These are phyloP conservation scores for Tachina lurida DNA, from an alignment of 2,888 invertebrate genomes.

Conservation along the genomic window DNA sequence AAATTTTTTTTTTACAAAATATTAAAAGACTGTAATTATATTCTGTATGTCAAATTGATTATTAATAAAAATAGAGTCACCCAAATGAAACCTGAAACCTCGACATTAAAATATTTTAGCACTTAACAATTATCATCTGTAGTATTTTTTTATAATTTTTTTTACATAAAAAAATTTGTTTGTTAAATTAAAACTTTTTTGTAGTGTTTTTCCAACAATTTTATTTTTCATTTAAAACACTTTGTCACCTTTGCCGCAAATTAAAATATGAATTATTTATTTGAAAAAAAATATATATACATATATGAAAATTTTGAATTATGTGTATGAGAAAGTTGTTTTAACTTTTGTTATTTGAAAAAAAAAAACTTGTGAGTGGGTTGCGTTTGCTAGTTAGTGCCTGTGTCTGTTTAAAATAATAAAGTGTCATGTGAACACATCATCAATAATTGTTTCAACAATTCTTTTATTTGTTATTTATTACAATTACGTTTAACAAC, in stretches of 20 bases:
- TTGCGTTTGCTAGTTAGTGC: background rate
- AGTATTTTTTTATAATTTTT: background rate
- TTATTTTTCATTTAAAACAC: background rate
- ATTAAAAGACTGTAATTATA: constrained; percentile 4
- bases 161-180: constrained; percentile 8
- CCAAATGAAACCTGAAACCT: background rate
- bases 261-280: background rate
- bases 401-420: background rate
- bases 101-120: background rate
- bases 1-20: background rate
- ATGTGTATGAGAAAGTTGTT: constrained; percentile 14
- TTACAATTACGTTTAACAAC: constrained; percentile 5
- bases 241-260: constrained; percentile 10
- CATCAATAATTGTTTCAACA: constrained; percentile 29
- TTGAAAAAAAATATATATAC: background rate
- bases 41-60: background rate
- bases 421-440: constrained; percentile 22
- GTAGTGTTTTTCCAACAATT: background rate
- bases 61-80: background rate
- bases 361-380: background rate
- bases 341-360: background rate
- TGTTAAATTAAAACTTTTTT: constrained; percentile 8
- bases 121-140: background rate
- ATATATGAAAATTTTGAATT: background rate
- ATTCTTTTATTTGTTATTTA: constrained; percentile 46